Evolutionary conservation across 1,140 invertebrate genomes (phyloP).

Genomic region (Drosophila arizonae): DNA sequence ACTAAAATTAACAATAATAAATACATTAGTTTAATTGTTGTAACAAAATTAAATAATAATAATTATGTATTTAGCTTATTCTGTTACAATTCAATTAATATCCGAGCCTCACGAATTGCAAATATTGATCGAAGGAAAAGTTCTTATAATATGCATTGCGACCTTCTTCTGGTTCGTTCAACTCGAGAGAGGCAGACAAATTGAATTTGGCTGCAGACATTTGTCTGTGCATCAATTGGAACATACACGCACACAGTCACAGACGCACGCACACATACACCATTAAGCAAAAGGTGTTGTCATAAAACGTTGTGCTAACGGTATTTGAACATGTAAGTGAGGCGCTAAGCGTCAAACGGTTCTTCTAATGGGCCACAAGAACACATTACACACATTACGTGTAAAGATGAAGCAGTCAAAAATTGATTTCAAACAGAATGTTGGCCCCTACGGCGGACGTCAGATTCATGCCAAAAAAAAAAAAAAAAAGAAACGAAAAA

Average conservation of each 20-base stretch:
- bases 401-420: constrained; percentile 34
- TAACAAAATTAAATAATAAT: no score
- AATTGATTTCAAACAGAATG: constrained; percentile 47
- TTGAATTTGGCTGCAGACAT: constrained; percentile 48
- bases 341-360: constrained; percentile 65
- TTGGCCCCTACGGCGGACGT: constrained; percentile 25
- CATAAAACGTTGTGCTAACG: constrained; percentile 55
- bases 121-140: constrained; percentile 28
- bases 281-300: constrained; percentile 28
- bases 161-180: constrained; percentile 71
- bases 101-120: constrained; percentile 6
- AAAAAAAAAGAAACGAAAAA: constrained; percentile 10
- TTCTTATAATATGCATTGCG: constrained; percentile 48
- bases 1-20: no score
- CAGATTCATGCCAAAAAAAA: constrained; percentile 37
- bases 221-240: constrained; percentile 40
- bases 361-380: constrained; percentile 52
- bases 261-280: constrained; percentile 1
- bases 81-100: neutral
- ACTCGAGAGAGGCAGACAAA: constrained; percentile 53
- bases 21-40: no score
- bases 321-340: constrained; percentile 57
- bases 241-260: constrained; percentile 25
- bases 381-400: constrained; percentile 48
- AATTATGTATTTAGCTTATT: no score